phyloP scores from a whole-genome alignment of 2,113 vertebrate genomes.

The Rhineura floridana region DNA sequence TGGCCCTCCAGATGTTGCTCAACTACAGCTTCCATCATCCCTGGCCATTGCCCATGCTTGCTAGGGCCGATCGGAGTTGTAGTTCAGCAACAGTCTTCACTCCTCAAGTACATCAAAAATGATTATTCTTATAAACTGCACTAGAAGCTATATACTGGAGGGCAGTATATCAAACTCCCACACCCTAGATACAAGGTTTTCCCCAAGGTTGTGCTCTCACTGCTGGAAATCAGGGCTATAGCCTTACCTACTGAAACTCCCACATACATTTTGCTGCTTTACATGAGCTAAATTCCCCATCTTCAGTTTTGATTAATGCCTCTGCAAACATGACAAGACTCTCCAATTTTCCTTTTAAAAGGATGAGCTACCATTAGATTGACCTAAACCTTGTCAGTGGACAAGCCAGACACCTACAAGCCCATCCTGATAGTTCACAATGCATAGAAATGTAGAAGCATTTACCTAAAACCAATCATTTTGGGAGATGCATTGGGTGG shows the following conservation, averaged over 20 bases:
- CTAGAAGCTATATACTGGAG: too few species aligned
- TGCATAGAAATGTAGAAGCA: background rate
- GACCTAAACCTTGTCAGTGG: background rate
- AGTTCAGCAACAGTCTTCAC: too few species aligned
- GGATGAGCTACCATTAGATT: background rate
- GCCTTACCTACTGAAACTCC: too few species aligned
- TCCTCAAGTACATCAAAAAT: too few species aligned
- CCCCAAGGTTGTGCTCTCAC: background rate
- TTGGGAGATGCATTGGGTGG: too few species aligned
- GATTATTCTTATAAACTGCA: too few species aligned
- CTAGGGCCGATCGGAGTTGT: too few species aligned
- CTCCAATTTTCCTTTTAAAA: background rate
- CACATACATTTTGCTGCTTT: background rate
- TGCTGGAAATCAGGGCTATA: background rate
- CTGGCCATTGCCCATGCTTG: too few species aligned
- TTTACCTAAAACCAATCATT: background rate
- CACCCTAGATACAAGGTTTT: background rate
- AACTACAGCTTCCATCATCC: too few species aligned
- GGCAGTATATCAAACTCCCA: too few species aligned
- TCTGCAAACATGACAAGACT: background rate
- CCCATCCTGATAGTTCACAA: background rate
- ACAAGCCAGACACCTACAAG: background rate
- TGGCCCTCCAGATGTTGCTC: too few species aligned
- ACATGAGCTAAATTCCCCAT: background rate
- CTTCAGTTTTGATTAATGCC: background rate